Conservation (phyloP, 2,797 vertebrate genomes). For the Lagocephalus sceleratus region DNA sequence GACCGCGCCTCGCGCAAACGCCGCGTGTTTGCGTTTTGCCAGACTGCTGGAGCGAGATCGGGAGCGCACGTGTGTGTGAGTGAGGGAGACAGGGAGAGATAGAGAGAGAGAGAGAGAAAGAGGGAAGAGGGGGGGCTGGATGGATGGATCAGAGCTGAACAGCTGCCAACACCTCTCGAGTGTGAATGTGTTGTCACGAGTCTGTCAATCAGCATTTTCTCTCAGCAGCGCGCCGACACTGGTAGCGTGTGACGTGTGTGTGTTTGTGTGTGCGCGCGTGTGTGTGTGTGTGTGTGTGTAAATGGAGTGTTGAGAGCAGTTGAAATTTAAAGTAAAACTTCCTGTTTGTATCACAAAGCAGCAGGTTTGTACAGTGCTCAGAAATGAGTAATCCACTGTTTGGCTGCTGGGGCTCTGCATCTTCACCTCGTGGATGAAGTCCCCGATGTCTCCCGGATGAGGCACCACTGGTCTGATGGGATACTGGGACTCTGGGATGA, state of each 20-base stretch:
- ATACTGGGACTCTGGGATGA: slow-evolving; percentile 92
- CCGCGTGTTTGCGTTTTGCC: slow-evolving; percentile 65
- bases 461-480: slow-evolving; percentile 89
- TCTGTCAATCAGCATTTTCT: slow-evolving; percentile 76
- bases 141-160: slow-evolving; percentile 73
- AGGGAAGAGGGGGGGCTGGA: slow-evolving; percentile 13
- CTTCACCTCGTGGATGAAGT: slow-evolving; percentile 94
- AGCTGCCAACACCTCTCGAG: slow-evolving; percentile 74
- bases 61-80: slow-evolving; percentile 47
- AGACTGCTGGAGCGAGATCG: slow-evolving; percentile 64
- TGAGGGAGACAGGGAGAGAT: slow-evolving; percentile 10
- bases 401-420: neutral
- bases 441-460: slow-evolving; percentile 93
- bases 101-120: slow-evolving; percentile 4
- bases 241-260: slow-evolving; percentile 14
- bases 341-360: slow-evolving; percentile 15
- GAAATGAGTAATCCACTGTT: neutral
- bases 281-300: slow-evolving; percentile 17
- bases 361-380: no score
- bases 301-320: slow-evolving; percentile 23
- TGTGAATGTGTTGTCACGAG: slow-evolving; percentile 71
- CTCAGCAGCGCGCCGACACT: slow-evolving; percentile 54
- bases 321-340: slow-evolving; percentile 48
- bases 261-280: slow-evolving; percentile 4
- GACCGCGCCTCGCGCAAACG: slow-evolving; percentile 45